Base-by-base conservation (phyloP, 2,888 invertebrate genomes). In the Terebella lapidaria region DNA sequence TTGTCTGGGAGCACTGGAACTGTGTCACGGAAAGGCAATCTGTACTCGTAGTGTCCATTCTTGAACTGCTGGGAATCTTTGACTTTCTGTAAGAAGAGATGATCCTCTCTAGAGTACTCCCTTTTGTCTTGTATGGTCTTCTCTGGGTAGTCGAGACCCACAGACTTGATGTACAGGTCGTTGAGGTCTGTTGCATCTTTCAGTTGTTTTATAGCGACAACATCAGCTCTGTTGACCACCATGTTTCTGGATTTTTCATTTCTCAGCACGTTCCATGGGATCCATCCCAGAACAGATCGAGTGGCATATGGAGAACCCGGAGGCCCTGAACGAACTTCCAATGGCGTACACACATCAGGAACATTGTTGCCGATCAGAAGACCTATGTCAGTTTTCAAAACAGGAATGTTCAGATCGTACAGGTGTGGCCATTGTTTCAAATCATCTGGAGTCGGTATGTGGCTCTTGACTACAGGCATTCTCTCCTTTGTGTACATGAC, bases 1-100 rank as follows among this genome's bases (percentile, higher is more conserved):
- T 61, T 62, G 49, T 61, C 28, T 22, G 62, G 62, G 4, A 61
- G 29, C 20, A 10, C 20, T 10, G 42, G n/a, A 1, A 29, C 18
- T 3, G 27, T 22, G 2, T 27, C 20, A 27, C 47, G 57, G 15
- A 57, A 61, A 10, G 57, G 62, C 18, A 61, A 25, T 3, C 30
- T 27, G 35, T 57, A 49, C 20, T 46, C 49, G 28, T 61, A 61
- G 26, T 57, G 60, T 35, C 42, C 42, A 35, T 35, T n/a, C 10
- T 15, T n/a, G 42, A 35, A 10, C 42, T 35, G 10, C 42, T 35
- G 42, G 10, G 42, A 35, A 35, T 10, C 10, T 35, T 10, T 15
- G 10, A 35, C n/a, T 35, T 35, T 35, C 42, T 35, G 42, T n/a
- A 35, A n/a, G 42, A 35, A 35, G 10, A 35, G n/a, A 35, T 35